A percentile compares a stretch with the other conserved stretches of the same genome.
Conservation (phyloP, 2,888 invertebrate genomes). For the Chrysolina haemoptera region DNA sequence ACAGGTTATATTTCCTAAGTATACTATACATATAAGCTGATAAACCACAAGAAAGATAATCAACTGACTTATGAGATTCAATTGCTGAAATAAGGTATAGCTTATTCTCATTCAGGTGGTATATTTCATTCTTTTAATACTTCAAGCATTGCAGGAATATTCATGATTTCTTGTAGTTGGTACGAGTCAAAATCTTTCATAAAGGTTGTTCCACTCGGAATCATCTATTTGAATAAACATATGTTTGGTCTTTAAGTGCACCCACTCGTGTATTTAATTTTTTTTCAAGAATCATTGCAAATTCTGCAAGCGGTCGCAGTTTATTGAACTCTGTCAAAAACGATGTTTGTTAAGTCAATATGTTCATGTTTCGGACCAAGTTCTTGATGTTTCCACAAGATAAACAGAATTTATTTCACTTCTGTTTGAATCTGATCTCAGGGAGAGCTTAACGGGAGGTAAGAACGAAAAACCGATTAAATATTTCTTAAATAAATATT, state of each 20-base stretch:
- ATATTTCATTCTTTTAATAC: too few species aligned
- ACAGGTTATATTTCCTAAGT: too few species aligned
- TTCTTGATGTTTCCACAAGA: not conserved
- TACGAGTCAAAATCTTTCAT: too few species aligned
- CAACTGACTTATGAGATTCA: too few species aligned
- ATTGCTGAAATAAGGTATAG: too few species aligned
- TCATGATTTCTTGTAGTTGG: not conserved
- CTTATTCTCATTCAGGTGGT: too few species aligned
- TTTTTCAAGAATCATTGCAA: not conserved
- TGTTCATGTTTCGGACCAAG: not conserved
- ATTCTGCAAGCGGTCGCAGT: not conserved
- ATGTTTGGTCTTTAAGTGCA: not conserved
- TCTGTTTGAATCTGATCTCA: constrained; percentile 10
- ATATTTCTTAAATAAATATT: constrained; percentile 13
- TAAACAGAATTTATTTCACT: constrained; percentile 14
- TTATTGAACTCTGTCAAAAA: constrained; percentile 17
- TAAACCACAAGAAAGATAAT: too few species aligned
- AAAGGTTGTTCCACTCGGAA: constrained; percentile 7
- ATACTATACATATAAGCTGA: too few species aligned
- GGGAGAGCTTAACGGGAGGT: constrained; percentile 1
- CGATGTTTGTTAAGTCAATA: not conserved
- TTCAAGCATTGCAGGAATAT: too few species aligned
- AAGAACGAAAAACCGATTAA: not conserved
- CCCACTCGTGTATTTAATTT: constrained; percentile 14
- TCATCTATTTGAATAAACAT: not conserved